phyloP scores from a whole-genome alignment of 2,113 vertebrate species.

The Corydoras sp. region DNA sequence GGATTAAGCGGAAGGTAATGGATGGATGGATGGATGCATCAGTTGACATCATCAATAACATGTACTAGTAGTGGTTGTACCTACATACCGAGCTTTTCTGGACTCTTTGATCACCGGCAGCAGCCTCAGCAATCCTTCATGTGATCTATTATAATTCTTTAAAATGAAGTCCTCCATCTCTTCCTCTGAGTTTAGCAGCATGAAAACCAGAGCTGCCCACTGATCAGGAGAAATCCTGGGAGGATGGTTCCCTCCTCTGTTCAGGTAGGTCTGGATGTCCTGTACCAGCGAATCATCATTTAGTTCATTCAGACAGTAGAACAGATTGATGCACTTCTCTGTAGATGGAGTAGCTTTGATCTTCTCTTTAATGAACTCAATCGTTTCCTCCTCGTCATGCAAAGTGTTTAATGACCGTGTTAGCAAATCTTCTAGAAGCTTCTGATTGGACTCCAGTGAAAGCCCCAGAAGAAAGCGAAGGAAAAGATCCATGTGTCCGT shows the following conservation, averaged over 20 bases:
- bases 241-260: background rate
- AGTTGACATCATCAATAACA: too few species aligned
- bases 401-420: background rate
- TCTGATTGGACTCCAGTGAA: too few species aligned
- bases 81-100: constrained; percentile 6
- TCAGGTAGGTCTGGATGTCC: background rate
- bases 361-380: background rate
- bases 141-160: background rate
- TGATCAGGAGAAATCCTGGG: background rate
- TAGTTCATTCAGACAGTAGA: background rate
- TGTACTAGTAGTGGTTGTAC: background rate
- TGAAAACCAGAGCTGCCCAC: constrained; percentile 2
- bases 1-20: too few species aligned
- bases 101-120: background rate
- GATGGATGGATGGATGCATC: too few species aligned
- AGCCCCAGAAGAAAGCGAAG: too few species aligned
- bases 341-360: background rate
- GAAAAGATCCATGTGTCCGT: too few species aligned
- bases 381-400: background rate
- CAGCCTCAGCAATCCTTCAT: background rate
- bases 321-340: constrained; percentile 5
- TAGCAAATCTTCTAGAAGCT: too few species aligned
- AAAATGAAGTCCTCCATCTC: background rate
- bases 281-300: background rate
- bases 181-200: background rate